Evolutionary conservation across 2,888 invertebrate species (phyloP), one percentile per base, ranked within the genome.

Genomic region (Cantharis nigra): DNA sequence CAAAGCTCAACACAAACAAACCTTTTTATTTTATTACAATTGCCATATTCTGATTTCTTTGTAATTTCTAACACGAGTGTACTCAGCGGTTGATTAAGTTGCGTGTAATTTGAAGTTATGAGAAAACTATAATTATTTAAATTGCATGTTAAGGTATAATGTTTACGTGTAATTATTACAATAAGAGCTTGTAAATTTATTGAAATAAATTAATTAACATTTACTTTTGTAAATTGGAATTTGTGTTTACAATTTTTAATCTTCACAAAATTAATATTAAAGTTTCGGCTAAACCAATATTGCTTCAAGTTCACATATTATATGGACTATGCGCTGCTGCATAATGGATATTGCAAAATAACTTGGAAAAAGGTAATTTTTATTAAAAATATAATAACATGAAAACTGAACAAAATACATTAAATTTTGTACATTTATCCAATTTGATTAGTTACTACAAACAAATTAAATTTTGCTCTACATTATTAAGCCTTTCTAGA

Each of bases 11-110:
- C 14, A 69, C 23, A 30, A 28, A 30, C 18, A 70, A 67, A 33
- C 72, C 79, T 77, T 77, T 79, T 71, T 79, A 76, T 79, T 79
- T 79, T 79, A 79, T 72, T 79, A 79, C 75, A 78, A 70, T 71
- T 73, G 28, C 70, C 16, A 69, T 72, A 71, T 77, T 75, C 71
- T 62, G 78, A 69, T 79, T 70, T 74, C 72, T 76, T 26, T 67
- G 65, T 71, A 70, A 76, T 76, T 78, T 76, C 74, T 79, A 79
- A 79, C 78, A 76, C 62, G 69, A 63, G 65, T 72, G 72, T 78
- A 75, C 62, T 78, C 75, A 75, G 69, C 63, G 72, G 70, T 70
- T 72, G 70, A 72, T 70, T 75, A 70, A 63, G 63, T 69, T 64
- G 69, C 70, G 33, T 78, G 78, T 78, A 75, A 71, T 70, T 18